Percentiles rank a stretch among this genome's conserved stretches.
Conservation (phyloP, 1,140 invertebrate genomes). For the Callitettix versicolor region DNA sequence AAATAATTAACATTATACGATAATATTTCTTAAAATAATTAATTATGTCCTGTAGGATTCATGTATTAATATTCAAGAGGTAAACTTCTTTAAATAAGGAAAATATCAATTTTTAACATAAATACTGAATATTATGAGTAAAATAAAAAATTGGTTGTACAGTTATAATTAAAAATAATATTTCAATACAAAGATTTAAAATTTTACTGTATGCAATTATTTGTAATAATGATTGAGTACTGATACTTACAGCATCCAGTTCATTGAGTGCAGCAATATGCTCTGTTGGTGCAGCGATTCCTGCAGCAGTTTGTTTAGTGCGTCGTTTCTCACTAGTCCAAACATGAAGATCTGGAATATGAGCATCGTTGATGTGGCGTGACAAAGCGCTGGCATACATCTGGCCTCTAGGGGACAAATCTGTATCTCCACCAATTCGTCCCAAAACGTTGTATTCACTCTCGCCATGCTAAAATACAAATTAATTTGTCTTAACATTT, state of each 20-base stretch:
- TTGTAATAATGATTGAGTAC: background rate
- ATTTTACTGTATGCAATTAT: too few species aligned
- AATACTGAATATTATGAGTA: too few species aligned
- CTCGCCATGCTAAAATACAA: conserved; percentile 68
- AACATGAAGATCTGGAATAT: conserved; percentile 58
- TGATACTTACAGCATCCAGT: conserved; percentile 67
- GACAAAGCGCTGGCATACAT: conserved; percentile 68
- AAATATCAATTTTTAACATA: too few species aligned
- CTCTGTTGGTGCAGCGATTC: conserved; percentile 69
- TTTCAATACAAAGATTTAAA: too few species aligned
- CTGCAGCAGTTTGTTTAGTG: conserved; percentile 76
- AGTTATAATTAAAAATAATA: too few species aligned
- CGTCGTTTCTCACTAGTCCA: conserved; percentile 80
- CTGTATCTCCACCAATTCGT: conserved; percentile 80
- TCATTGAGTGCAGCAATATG: conserved; percentile 75
- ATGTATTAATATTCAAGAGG: too few species aligned
- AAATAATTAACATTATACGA: too few species aligned
- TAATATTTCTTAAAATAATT: too few species aligned
- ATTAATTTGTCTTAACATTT: conserved; percentile 8
- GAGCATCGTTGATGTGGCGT: conserved; percentile 52
- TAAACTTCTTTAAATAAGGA: too few species aligned
- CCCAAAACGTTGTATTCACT: conserved; percentile 85
- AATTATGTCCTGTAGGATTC: too few species aligned
- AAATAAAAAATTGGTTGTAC: too few species aligned
- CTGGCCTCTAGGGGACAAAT: conserved; percentile 65